These are phyloP conservation scores for Willisornis vidua DNA, from an alignment of 2,113 vertebrate genomes.

Conservation along the genomic window DNA sequence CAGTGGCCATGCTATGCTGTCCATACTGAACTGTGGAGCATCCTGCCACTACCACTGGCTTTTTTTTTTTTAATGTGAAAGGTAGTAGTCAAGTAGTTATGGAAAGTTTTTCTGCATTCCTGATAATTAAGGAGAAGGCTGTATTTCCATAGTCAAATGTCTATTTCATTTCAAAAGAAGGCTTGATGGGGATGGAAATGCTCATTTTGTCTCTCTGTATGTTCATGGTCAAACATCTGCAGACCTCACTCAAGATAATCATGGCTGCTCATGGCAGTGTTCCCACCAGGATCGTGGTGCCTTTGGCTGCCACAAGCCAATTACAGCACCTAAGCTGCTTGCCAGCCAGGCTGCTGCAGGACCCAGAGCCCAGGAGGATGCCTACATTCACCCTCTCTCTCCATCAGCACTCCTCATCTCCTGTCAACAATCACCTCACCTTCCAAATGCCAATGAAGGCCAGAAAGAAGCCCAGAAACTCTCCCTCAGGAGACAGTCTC, in stretches of 20 bases:
- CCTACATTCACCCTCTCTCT: not conserved
- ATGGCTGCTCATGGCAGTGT: accelerated
- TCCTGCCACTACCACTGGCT: not conserved
- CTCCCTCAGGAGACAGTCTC: not conserved
- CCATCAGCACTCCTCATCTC: not conserved
- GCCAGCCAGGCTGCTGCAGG: not conserved
- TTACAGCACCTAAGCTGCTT: not conserved
- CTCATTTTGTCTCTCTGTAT: not conserved
- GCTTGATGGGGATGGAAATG: not conserved
- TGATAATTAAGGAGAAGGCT: not conserved
- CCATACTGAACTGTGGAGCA: accelerated
- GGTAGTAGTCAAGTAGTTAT: not conserved
- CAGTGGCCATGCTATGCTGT: not conserved
- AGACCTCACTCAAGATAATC: not conserved
- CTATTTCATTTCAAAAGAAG: not conserved
- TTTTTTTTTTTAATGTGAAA: not conserved
- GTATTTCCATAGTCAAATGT: not conserved
- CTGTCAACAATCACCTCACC: not conserved
- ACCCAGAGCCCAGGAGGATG: not conserved
- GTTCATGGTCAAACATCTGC: not conserved
- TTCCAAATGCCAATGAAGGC: not conserved
- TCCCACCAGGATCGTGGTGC: not conserved
- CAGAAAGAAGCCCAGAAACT: not conserved
- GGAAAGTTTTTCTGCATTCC: not conserved
- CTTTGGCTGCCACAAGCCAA: not conserved